phyloP scores from a whole-genome alignment of 2,113 vertebrate genomes.

The Plecotus auritus region DNA sequence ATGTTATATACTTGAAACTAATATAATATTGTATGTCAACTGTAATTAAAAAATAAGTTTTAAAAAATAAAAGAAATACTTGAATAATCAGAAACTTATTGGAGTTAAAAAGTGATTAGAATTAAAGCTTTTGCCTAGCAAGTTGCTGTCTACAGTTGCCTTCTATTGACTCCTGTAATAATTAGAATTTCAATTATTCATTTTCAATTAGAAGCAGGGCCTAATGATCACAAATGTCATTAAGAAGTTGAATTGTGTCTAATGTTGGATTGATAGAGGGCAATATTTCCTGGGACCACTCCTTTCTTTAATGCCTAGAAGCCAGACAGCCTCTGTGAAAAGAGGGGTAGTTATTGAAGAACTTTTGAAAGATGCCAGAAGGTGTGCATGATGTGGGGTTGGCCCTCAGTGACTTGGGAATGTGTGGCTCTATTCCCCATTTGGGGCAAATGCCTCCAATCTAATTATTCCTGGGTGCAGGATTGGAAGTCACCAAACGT shows the following conservation, averaged over 20 bases:
- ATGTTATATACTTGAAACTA: not conserved
- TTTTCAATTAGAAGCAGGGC: slow-evolving; percentile 83
- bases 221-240: slow-evolving; percentile 82
- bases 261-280: slow-evolving; percentile 74
- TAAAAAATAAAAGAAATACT: slow-evolving; percentile 12
- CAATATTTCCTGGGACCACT: slow-evolving; percentile 60
- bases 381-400: accelerated
- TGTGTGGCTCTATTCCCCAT: not conserved
- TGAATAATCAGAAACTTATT: slow-evolving; percentile 68
- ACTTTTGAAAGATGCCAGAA: not conserved
- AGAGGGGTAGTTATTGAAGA: not conserved
- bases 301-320: slow-evolving; percentile 60
- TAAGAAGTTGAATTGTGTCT: slow-evolving; percentile 81
- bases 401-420: not conserved
- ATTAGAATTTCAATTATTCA: slow-evolving; percentile 85
- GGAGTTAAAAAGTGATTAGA: slow-evolving; percentile 70
- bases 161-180: slow-evolving; percentile 78
- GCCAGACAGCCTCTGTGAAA: not conserved
- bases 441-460: not conserved
- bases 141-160: slow-evolving; percentile 72
- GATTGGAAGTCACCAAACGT: not conserved
- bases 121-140: slow-evolving; percentile 72
- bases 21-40: not conserved
- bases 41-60: not conserved
- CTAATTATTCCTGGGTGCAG: not conserved